Base-by-base conservation (phyloP, 2,113 vertebrate species). In the Passer domesticus region DNA sequence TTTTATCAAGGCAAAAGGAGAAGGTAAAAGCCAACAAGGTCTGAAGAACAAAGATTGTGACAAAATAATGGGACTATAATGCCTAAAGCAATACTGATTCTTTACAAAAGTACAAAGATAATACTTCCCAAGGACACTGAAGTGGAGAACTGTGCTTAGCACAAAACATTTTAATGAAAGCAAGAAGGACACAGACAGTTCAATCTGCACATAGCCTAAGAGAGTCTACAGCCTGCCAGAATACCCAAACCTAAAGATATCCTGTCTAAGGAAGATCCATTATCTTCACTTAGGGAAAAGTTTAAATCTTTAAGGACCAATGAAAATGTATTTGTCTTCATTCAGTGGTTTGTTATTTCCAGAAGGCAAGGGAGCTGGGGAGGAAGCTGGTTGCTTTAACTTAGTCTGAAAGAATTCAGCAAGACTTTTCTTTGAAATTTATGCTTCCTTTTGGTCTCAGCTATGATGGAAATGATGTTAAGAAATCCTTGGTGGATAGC, bases 401-500 rank as follows among this genome's bases (percentile, higher is more conserved):
- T 74, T 80, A 67, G 59, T 59, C 75, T 95, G 91, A 95, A 91
- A 93, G 59, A 94, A 91, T 92, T 86, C 87, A 88, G 56, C 27
- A 85, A 93, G 63, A 85, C 30, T 67, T 77, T 52, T 76, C 39
- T 50, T 83, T 1, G 0, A 93, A 87, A 96, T 90, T 66, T 93
- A 90, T 90, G 47, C 52, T 81, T 92, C 87, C 64, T 90, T 85
- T 74, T 92, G 43, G 37, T 75, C 86, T 88, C 85, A 88, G 56
- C 64, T 92, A 52, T 47, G 52, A 90, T 86, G 72, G 93, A 96
- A 96, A 95, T 83, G 8, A 88, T 74, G 90, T 93, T 86, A 90
- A 91, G 90, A 86, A 96, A 73, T 90, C 95, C 87, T 91, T 87
- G 30, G 91, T 91, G 94, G 70, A 72, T 91, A 96, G 83, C 22